Evolutionary conservation across 37 sponge, comb jelly and placozoan genomes (phyloP).

Genomic region (Theonella swinhoei): DNA sequence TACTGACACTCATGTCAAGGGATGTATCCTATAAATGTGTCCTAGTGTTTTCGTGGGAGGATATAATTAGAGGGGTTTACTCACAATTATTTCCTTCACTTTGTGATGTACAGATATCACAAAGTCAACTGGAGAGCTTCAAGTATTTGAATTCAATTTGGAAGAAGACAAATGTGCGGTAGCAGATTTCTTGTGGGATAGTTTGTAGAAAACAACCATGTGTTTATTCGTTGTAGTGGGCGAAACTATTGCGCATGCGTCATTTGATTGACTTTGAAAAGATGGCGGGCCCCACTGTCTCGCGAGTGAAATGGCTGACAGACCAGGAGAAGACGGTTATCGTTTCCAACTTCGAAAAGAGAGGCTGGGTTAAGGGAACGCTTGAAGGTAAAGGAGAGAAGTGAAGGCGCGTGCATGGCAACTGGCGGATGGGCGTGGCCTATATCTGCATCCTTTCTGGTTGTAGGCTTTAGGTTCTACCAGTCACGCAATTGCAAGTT

Average conservation of each 20-base stretch:
- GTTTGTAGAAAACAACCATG: background rate
- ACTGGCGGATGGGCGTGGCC: background rate
- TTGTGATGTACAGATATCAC: background rate
- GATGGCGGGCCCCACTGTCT: background rate
- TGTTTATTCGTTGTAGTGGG: background rate
- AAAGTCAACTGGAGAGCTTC: background rate
- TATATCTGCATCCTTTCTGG: background rate
- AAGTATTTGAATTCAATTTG: background rate
- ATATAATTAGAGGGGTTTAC: too few relatives aligned
- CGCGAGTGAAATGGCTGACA: slow-evolving; percentile 82
- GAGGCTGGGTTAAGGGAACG: slow-evolving; percentile 90
- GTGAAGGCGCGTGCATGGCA: background rate
- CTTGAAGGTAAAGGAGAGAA: slow-evolving; percentile 40
- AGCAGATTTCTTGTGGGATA: background rate
- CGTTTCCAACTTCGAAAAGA: slow-evolving; percentile 87
- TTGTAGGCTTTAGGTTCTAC: background rate
- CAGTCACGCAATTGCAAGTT: background rate
- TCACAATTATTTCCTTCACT: background rate
- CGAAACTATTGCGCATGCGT: background rate
- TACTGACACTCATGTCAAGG: background rate
- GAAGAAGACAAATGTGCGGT: background rate
- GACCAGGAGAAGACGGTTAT: slow-evolving; percentile 94
- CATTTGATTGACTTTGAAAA: too few relatives aligned
- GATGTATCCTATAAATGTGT: background rate
- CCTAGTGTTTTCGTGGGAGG: too few relatives aligned